Evolutionary conservation across 1,140 invertebrate genomes (phyloP), one percentile per base, ranked within the genome.

Genomic region (Vollenhovia emeryi): DNA sequence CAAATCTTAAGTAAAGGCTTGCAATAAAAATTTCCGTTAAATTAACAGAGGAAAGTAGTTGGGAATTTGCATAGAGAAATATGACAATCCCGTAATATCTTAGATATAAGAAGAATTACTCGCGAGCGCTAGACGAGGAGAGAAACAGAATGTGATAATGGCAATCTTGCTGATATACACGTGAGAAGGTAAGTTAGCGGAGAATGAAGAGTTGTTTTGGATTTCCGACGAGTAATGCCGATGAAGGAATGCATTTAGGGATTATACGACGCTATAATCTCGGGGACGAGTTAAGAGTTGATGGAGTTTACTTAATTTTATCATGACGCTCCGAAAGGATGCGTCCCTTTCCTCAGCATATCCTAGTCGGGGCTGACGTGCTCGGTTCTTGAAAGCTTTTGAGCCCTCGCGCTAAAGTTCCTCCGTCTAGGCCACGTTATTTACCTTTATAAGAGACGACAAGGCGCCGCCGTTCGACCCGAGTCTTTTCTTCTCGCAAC

Each of bases 221-320:
- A 82, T 73, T 59, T 82, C 27, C 71, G 50, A 11, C n/a, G 24
- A 13, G n/a, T 15, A 33, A 13, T 69, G 50, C 78, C 50, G 66
- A 82, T 82, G 78, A 57, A 59, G 78, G 36, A 82, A 82, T 52
- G 78, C 78, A 73, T 73, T 82, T 66, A 57, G 21, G 43, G 83
- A 68, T 68, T 80, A 69, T 82, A 40, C 78, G 45, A 62, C 78
- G 76, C 84, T 62, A 71, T 83, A 69, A 79, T 60, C 78, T 85
- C 64, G 27, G 68, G 30, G 33, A 55, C 36, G 45, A 85, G 71
- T 66, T 80, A 66, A 85, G 66, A 80, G 52, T 48, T 64, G 84
- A 83, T 91, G 78, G 27, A 64, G 71, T 88, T 84, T 84, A 84
- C 59, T 76, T 84, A 84, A 84, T 84, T 76, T 84, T 84, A 84